Evolutionary conservation across 2,888 invertebrate species (phyloP).

Genomic region (Drosophila colorata): DNA sequence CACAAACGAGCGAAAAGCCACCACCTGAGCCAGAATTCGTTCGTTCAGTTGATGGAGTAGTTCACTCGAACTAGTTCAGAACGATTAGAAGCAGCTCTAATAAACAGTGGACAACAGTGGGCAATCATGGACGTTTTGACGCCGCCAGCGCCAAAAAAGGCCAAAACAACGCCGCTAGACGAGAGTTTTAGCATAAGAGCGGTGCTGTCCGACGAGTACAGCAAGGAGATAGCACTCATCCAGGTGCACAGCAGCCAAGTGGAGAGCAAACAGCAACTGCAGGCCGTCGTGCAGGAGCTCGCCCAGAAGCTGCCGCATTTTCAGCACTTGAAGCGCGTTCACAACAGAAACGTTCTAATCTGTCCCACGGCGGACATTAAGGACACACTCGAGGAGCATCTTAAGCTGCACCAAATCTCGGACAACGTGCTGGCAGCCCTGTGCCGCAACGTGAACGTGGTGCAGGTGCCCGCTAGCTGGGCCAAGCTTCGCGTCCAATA

Average conservation of each 20-base stretch:
- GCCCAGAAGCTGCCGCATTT: conserved; percentile 88
- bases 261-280: conserved; percentile 87
- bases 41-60: neutral
- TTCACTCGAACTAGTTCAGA: neutral
- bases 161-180: conserved; percentile 19
- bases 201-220: conserved; percentile 87
- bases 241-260: conserved; percentile 88
- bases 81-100: neutral
- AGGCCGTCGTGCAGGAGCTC: conserved; percentile 87
- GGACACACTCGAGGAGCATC: conserved; percentile 85
- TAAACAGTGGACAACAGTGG: conserved; percentile 15
- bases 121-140: conserved; percentile 29
- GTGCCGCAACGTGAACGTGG: conserved; percentile 85
- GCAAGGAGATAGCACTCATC: conserved; percentile 85
- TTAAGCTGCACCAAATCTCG: conserved; percentile 43
- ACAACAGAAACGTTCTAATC: conserved; percentile 87
- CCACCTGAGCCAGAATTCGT: neutral
- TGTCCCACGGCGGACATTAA: conserved; percentile 84
- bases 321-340: conserved; percentile 91
- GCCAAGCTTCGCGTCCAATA: conserved; percentile 90
- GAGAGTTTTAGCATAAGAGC: conserved; percentile 83
- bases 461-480: conserved; percentile 87
- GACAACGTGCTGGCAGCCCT: conserved; percentile 60
- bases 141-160: conserved; percentile 55
- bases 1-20: neutral